Evolutionary conservation across 2,113 vertebrate species (phyloP), one percentile per base, ranked within the genome.

Genomic region (Meriones unguiculatus): DNA sequence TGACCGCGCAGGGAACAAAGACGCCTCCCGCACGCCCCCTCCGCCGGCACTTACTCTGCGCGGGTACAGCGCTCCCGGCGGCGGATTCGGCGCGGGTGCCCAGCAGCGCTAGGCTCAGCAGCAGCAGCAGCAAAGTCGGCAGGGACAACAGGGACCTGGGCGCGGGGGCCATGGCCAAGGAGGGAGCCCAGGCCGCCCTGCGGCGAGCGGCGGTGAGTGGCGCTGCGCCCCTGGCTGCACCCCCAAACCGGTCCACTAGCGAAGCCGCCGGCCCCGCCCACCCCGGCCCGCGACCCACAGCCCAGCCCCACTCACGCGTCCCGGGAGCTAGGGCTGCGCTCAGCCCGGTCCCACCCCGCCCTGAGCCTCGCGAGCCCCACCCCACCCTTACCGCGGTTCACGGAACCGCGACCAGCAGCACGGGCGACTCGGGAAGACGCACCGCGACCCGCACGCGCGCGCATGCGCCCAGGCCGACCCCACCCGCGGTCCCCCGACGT

Each of bases 61-160:
- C 99, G 38, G 99, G 99, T 91, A 99, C 99, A 90, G 98, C 98
- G 15, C 98, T 99, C 88, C 99, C 99, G 0, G 99, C 70, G 72
- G 99, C 98, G 96, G 98, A 98, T 67, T 98, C 98, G 41, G 99
- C 98, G 38, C 77, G 87, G 89, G 78, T 62, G 50, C 90, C 96
- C 77, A 93, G 95, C 88, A 97, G 96, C 92, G 96, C 80, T 41
- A 41, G 41, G 94, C 97, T 95, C 95, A 98, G 93, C 93, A 97
- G 96, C 85, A 86, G 8, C 32, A 97, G 98, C 95, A 95, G 97
- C 95, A 73, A 97, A 93, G 57, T 93, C 97, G 70, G 80, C 2
- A 76, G 77, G 0, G 5, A 95, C 92, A 95, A 81, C 95, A 72
- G 24, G 70, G 94, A 95, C 86, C 95, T 92, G 95, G 93, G 54